A percentile compares a stretch with the other conserved stretches of the same genome.
These are phyloP conservation scores for Cryptoleucopteryx plumbea DNA, from an alignment of 2,113 vertebrate species.

Conservation along the genomic window DNA sequence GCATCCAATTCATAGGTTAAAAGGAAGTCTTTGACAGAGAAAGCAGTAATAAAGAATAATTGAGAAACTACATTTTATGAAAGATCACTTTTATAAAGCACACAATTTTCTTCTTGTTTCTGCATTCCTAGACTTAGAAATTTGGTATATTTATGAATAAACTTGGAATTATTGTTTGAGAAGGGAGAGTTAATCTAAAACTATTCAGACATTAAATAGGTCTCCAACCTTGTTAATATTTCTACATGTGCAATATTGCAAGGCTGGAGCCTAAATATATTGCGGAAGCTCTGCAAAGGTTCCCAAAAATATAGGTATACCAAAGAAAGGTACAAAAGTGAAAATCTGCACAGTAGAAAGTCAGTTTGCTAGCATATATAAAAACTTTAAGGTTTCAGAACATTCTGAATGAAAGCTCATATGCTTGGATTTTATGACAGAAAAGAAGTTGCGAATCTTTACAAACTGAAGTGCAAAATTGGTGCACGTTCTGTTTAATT, in stretches of 20 bases:
- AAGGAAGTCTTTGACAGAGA: neutral
- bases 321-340: neutral
- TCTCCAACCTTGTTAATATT: neutral
- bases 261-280: neutral
- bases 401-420: neutral
- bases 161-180: neutral
- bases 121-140: neutral
- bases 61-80: neutral
- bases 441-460: neutral
- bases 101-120: neutral
- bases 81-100: neutral
- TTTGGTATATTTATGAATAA: neutral
- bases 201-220: neutral
- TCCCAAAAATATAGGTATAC: neutral
- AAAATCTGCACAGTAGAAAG: neutral
- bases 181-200: neutral
- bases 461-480: neutral
- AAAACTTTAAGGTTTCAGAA: neutral
- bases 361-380: neutral
- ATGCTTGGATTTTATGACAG: neutral
- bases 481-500: rapidly evolving
- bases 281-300: neutral
- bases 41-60: neutral
- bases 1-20: neutral
- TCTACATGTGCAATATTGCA: neutral